Conservation (phyloP, 2,888 invertebrate genomes). For the Electrophaes corylata region DNA sequence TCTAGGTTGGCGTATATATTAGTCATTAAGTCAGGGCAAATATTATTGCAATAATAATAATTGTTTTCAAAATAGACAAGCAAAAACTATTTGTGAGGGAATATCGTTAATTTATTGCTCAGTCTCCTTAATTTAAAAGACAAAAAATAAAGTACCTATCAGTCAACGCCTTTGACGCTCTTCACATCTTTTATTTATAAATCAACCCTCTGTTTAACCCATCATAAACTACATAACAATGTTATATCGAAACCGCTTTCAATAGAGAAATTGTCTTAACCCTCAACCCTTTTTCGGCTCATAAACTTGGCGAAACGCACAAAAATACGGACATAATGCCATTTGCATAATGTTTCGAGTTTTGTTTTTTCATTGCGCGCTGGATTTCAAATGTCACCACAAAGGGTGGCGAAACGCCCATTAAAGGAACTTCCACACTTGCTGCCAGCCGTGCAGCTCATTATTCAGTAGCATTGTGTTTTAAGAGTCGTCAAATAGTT, state of each 20-base stretch:
- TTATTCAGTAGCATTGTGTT: too few species aligned
- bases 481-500: too few species aligned
- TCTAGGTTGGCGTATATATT: too few species aligned
- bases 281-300: conserved; percentile 79
- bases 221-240: conserved; percentile 61
- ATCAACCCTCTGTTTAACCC: conserved; percentile 18
- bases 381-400: conserved; percentile 83
- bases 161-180: conserved; percentile 2
- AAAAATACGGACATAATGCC: conserved; percentile 82
- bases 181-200: conserved; percentile 23
- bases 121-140: neutral
- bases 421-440: conserved; percentile 49
- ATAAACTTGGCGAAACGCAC: conserved; percentile 80
- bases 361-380: conserved; percentile 81
- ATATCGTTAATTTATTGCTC: too few species aligned
- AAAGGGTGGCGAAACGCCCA: conserved; percentile 75
- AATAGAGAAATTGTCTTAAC: conserved; percentile 70
- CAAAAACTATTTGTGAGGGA: too few species aligned
- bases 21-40: too few species aligned
- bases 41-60: too few species aligned
- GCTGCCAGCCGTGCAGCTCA: conserved; percentile 1
- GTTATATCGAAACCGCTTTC: conserved; percentile 68
- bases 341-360: conserved; percentile 83
- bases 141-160: neutral
- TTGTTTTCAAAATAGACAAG: too few species aligned